Percentiles rank a stretch among this genome's conserved stretches.
Evolutionary conservation across 2,888 invertebrate species (phyloP).

Genomic region (Erebia ligea): DNA sequence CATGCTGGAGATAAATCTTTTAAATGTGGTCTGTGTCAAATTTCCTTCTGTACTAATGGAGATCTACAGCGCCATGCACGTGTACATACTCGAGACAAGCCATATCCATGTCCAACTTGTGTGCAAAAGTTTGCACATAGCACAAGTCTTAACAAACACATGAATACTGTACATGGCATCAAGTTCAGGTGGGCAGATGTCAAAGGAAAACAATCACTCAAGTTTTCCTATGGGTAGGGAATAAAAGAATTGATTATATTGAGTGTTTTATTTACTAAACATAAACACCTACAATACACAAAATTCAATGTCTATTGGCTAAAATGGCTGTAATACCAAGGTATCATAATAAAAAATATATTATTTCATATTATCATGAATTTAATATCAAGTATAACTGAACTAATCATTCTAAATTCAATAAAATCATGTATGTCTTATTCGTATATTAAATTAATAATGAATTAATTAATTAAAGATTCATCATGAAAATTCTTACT

Average conservation of each 20-base stretch:
- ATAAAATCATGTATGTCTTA: neutral
- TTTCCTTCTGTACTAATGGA: conserved; percentile 65
- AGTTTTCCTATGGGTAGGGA: conserved; percentile 5
- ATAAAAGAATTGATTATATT: conserved; percentile 24
- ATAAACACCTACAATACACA: conserved; percentile 32
- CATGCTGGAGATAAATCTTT: conserved; percentile 70
- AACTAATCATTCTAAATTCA: conserved; percentile 4
- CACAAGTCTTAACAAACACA: conserved; percentile 75
- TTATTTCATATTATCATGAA: conserved; percentile 21
- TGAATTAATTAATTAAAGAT: conserved; percentile 2
- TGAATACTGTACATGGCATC: conserved; percentile 68
- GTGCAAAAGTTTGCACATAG: conserved; percentile 70
- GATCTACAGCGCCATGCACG: conserved; percentile 67
- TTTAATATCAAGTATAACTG: neutral
- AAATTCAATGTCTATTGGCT: conserved; percentile 29
- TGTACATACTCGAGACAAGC: conserved; percentile 73
- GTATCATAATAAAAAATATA: conserved; percentile 24
- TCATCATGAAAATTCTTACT: conserved; percentile 1
- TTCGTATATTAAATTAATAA: neutral
- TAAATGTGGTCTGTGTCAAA: conserved; percentile 65
- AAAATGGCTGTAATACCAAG: conserved; percentile 27
- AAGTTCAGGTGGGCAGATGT: conserved; percentile 69
- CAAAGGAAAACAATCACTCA: conserved; percentile 43
- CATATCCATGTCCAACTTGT: conserved; percentile 69
- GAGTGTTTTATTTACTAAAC: conserved; percentile 37